Percentiles rank a stretch among this genome's conserved stretches.
Evolutionary conservation across 1,140 invertebrate species (phyloP).

Genomic region (Achroia grisella): DNA sequence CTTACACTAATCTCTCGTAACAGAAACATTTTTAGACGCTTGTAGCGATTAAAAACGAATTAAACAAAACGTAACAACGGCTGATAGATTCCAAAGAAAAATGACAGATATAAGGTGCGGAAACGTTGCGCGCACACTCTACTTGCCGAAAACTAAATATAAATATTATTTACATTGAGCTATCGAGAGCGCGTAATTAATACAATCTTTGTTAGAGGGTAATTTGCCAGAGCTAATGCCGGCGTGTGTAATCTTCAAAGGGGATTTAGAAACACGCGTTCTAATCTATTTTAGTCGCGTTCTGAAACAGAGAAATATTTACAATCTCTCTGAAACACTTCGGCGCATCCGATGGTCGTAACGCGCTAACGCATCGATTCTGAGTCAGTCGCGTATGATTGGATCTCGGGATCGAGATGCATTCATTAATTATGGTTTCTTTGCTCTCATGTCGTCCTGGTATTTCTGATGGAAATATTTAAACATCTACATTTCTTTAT

Average conservation of each 20-base stretch:
- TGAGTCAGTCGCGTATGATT: conserved; percentile 58
- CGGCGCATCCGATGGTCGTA: conserved; percentile 69
- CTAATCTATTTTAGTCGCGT: conserved; percentile 69
- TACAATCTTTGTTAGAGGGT: conserved; percentile 73
- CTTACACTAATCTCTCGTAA: not conserved
- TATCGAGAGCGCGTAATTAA: conserved; percentile 71
- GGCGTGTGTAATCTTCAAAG: conserved; percentile 73
- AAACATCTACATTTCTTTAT: no score
- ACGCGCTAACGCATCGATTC: conserved; percentile 61
- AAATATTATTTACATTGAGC: conserved; percentile 65
- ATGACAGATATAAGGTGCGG: conserved; percentile 61
- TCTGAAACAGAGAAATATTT: conserved; percentile 73
- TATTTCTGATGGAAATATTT: not conserved
- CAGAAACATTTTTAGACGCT: conserved; percentile 1
- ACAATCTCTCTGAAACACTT: conserved; percentile 71
- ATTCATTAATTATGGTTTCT: conserved; percentile 44
- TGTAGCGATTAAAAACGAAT: conserved; percentile 43
- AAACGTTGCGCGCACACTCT: conserved; percentile 32
- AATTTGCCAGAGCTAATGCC: conserved; percentile 73
- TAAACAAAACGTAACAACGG: conserved; percentile 27
- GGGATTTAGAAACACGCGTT: conserved; percentile 71
- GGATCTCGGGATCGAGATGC: conserved; percentile 28
- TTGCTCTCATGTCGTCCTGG: conserved; percentile 13
- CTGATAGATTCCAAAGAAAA: conserved; percentile 18
- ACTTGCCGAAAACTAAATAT: conserved; percentile 61